Conservation (phyloP, 1,140 invertebrate species). For the Aphis gossypii region DNA sequence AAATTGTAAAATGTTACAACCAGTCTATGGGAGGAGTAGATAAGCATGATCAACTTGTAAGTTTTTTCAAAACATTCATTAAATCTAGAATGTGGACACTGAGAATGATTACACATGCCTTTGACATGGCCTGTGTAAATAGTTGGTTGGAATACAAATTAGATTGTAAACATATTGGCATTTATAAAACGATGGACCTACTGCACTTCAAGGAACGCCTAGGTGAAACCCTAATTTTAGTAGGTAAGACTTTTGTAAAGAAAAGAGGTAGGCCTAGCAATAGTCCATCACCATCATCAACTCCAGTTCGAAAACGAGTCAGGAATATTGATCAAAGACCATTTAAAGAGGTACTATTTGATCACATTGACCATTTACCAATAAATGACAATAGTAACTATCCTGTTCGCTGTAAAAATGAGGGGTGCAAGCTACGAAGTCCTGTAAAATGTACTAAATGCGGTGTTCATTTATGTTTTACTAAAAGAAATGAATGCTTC, state of each 20-base stretch:
- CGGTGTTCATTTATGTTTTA: not conserved
- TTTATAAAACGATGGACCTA: not conserved
- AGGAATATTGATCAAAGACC: not conserved
- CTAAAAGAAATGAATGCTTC: conserved; percentile 1
- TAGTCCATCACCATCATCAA: conserved; percentile 12
- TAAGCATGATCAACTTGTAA: not conserved
- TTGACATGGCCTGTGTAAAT: not conserved
- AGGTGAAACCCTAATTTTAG: not conserved
- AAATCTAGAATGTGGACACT: not conserved
- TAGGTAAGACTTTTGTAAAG: not conserved
- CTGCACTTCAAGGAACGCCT: not conserved
- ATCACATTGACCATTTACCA: not conserved
- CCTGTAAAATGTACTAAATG: not conserved
- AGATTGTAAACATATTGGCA: not conserved
- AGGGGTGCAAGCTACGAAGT: not conserved
- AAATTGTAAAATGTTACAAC: not conserved
- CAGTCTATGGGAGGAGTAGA: not conserved
- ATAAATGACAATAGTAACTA: not conserved
- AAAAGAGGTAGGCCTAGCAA: not conserved
- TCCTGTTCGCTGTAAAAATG: not conserved
- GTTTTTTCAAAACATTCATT: not conserved
- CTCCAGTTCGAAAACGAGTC: not conserved
- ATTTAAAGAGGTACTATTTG: not conserved
- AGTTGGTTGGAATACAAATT: conserved; percentile 14
- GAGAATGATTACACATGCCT: not conserved